Evolutionary conservation across 2,113 vertebrate species (phyloP), one percentile per base, ranked within the genome.

Genomic region (Tursiops truncatus): DNA sequence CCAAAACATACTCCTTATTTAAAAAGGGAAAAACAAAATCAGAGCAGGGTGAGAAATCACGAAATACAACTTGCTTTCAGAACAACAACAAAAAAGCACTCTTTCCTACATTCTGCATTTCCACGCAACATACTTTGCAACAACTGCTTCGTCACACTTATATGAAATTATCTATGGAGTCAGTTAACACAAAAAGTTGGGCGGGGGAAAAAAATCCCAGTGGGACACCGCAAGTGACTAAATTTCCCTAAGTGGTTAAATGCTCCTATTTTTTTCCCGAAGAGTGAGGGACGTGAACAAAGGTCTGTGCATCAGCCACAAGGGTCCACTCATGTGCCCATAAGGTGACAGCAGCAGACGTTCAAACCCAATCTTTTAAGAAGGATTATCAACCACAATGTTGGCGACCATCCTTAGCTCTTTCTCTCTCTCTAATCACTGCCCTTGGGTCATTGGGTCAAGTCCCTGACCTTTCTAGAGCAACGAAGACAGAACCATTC

Each of bases 1-100:
- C 99, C 99, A 99, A 98, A 96, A 99, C 99, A 87, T 99, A 99
- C 89, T 99, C 99, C 99, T 99, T 94, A 71, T 65, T 60, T 96
- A 20, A 53, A 97, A 89, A 89, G 71, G 97, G 2, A 93, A 58
- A 97, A 21, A 60, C 73, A 65, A 97, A 81, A 93, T 14, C 68
- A 13, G 6, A 60, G 81, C 50, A 50, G 6, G 41, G 95, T 87
- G 84, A 33, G 18, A 60, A 3, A 1, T 88, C 21, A 14, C 11
- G 77, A 87, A 91, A 4, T 4, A 6, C 11, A 11, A 15, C 33
- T 77, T 23, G 12, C 23, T 94, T 60, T 56, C 23, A 47, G 44
- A 76, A 33, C 20, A 76, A 60, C 3, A 6, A 47, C 44, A n/a
- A 3, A 6, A 47, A 23, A 38, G 38, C 36, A 36, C 5, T 13